Evolutionary conservation across 2,113 vertebrate genomes (phyloP).

Genomic region (Antennarius striatus): DNA sequence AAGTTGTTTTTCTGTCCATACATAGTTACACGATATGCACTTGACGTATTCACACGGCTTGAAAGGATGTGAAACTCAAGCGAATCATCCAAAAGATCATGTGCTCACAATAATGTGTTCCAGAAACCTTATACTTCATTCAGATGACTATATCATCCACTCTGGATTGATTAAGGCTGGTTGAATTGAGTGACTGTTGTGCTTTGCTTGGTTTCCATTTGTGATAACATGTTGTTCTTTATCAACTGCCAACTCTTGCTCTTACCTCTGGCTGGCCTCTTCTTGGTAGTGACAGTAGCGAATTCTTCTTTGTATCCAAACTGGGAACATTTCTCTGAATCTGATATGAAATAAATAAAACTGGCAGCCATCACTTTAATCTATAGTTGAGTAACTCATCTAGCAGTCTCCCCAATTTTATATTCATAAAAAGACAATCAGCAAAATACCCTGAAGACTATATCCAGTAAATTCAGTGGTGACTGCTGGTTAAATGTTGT

Average conservation of each 20-base stretch:
- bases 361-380: slow-evolving; percentile 15
- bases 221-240: not conserved
- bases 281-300: slow-evolving; percentile 15
- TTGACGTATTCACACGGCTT: not conserved
- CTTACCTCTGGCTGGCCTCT: slow-evolving; percentile 4
- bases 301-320: slow-evolving; percentile 15
- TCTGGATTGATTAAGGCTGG: not conserved
- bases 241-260: slow-evolving; percentile 3
- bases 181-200: not conserved
- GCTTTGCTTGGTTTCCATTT: not conserved
- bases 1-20: no score
- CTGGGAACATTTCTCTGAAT: slow-evolving; percentile 31
- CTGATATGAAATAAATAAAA: slow-evolving; percentile 15
- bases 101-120: not conserved
- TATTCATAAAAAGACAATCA: not conserved
- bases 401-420: slow-evolving; percentile 4
- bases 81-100: not conserved
- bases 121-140: not conserved
- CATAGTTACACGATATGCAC: no score
- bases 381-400: slow-evolving; percentile 14
- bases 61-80: not conserved
- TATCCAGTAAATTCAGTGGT: slow-evolving; percentile 16
- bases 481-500: slow-evolving; percentile 19
- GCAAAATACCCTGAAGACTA: not conserved
- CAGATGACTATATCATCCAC: not conserved